Percentiles rank a stretch among this genome's conserved stretches.
These are phyloP conservation scores for Ichneumon xanthorius DNA, from an alignment of 2,888 invertebrate genomes.

Conservation along the genomic window DNA sequence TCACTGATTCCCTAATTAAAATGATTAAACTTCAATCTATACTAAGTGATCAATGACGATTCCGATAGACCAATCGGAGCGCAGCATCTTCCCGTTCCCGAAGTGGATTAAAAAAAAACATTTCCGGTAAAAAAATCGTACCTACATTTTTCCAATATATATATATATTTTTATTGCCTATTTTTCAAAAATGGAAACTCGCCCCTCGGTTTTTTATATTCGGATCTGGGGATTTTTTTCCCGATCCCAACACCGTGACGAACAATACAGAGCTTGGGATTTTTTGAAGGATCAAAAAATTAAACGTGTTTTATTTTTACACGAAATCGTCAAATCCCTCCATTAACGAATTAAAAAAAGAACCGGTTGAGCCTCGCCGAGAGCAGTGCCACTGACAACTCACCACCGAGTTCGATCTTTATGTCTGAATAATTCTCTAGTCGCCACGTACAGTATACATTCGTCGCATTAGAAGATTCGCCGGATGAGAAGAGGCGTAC, in stretches of 20 bases:
- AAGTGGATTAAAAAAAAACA: background rate
- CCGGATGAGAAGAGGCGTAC: conserved; percentile 37
- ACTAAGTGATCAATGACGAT: background rate
- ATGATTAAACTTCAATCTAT: background rate
- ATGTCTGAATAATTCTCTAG: background rate
- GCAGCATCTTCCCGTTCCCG: background rate
- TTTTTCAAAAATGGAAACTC: background rate
- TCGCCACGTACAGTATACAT: background rate
- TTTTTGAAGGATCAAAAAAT: background rate
- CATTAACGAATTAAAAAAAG: background rate
- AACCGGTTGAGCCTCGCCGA: background rate
- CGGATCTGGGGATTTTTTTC: background rate
- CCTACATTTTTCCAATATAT: background rate
- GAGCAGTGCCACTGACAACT: background rate
- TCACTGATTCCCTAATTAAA: background rate
- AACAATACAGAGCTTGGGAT: background rate
- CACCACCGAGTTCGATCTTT: background rate
- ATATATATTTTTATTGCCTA: background rate
- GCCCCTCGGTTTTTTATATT: no score
- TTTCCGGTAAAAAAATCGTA: background rate
- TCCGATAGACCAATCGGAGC: background rate
- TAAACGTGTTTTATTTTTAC: no score
- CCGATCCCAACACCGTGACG: background rate
- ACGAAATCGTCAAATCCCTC: no score
- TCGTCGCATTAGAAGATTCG: background rate